Evolutionary conservation across 2,113 vertebrate species (phyloP).

Genomic region (Axis porcinus): DNA sequence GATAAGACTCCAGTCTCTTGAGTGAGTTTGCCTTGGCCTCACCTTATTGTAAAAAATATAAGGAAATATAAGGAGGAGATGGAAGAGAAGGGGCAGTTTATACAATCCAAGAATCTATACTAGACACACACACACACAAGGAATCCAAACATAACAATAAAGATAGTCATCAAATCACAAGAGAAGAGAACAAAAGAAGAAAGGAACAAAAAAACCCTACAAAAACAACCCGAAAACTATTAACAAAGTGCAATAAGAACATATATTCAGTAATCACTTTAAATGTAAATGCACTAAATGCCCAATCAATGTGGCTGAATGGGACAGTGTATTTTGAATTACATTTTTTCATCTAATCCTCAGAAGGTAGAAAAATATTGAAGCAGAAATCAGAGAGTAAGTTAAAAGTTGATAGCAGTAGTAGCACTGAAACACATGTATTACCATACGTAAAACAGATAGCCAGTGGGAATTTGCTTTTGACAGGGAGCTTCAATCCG

Average conservation of each 20-base stretch:
- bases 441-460: neutral
- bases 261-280: neutral
- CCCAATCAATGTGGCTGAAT: neutral
- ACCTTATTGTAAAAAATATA: neutral
- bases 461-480: neutral
- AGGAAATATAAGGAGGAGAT: neutral
- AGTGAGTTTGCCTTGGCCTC: slow-evolving; percentile 2
- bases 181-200: neutral
- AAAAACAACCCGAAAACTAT: neutral
- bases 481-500: neutral
- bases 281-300: neutral
- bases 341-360: neutral
- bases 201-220: neutral
- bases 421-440: neutral
- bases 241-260: neutral
- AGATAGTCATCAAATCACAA: neutral
- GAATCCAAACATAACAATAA: neutral
- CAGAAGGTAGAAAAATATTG: neutral
- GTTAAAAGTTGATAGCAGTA: neutral
- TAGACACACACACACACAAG: neutral
- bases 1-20: neutral
- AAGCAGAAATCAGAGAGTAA: neutral
- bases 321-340: neutral
- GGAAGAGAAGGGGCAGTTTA: neutral
- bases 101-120: neutral